Percentiles rank a stretch among this genome's conserved stretches.
These are phyloP conservation scores for Drosophila watanabei DNA, from an alignment of 1,140 invertebrate species.

Conservation along the genomic window DNA sequence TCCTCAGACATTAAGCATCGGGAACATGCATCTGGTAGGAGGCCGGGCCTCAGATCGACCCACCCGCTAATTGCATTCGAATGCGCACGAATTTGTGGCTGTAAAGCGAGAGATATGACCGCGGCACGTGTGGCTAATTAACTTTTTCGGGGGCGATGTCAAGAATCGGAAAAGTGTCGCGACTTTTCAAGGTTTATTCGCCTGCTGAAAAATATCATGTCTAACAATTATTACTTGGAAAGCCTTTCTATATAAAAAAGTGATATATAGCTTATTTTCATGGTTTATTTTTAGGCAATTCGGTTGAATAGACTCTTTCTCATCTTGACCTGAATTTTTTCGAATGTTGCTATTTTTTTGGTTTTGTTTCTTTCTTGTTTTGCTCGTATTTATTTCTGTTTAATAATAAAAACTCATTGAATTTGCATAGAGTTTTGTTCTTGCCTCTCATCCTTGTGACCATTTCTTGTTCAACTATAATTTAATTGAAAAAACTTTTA, in stretches of 20 bases:
- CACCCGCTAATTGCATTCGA: constrained; percentile 41
- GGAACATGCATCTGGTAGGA: constrained; percentile 22
- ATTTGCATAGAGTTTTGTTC: constrained; percentile 19
- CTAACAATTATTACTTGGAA: constrained; percentile 42
- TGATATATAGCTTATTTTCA: constrained; percentile 13
- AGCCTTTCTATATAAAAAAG: constrained; percentile 24
- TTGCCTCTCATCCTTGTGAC: constrained; percentile 31
- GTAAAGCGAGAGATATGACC: constrained; percentile 18
- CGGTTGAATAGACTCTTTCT: constrained; percentile 53
- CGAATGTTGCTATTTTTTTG: constrained; percentile 31
- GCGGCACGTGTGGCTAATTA: constrained; percentile 49
- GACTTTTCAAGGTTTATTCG: constrained; percentile 34
- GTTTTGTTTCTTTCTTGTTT: background rate
- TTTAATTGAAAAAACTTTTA: constrained; percentile 43
- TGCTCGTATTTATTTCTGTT: constrained; percentile 28
- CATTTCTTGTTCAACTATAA: constrained; percentile 38
- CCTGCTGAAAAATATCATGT: background rate
- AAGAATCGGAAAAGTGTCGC: constrained; percentile 14
- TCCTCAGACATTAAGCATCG: constrained; percentile 3
- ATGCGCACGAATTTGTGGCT: constrained; percentile 28
- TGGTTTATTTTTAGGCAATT: constrained; percentile 34
- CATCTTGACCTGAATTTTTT: constrained; percentile 56
- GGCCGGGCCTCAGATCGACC: background rate
- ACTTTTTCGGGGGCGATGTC: constrained; percentile 28
- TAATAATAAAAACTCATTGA: constrained; percentile 44